A percentile compares a stretch with the other conserved stretches of the same genome.
phyloP scores from a whole-genome alignment of 2,113 vertebrate genomes.

The Gopherus flavomarginatus region DNA sequence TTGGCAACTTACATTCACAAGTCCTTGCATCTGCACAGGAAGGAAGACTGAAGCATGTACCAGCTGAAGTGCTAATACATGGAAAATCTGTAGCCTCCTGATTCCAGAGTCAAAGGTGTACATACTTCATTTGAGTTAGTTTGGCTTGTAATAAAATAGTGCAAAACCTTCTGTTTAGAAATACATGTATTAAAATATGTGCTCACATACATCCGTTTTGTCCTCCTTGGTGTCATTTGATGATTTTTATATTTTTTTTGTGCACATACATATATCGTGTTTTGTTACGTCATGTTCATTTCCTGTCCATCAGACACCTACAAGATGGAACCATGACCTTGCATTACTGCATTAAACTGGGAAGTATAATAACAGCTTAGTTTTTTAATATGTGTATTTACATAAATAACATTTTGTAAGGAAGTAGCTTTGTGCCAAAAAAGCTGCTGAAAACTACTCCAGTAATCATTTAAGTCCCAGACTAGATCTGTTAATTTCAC shows the following conservation, averaged over 20 bases:
- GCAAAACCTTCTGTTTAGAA: background rate
- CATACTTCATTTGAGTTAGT: background rate
- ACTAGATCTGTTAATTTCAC: slow-evolving; percentile 58
- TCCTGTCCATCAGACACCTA: slow-evolving; percentile 48
- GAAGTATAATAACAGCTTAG: slow-evolving; percentile 40
- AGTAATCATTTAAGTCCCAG: slow-evolving; percentile 53
- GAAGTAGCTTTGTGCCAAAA: slow-evolving; percentile 44
- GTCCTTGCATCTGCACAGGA: slow-evolving; percentile 20
- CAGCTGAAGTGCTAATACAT: background rate
- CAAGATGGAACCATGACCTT: slow-evolving; percentile 35
- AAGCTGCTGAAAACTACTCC: slow-evolving; percentile 56
- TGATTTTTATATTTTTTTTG: background rate
- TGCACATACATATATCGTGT: background rate
- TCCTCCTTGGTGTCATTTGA: background rate
- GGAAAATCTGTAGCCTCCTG: background rate
- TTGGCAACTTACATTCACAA: background rate
- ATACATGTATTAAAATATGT: background rate
- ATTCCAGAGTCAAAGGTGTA: background rate
- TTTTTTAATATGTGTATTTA: background rate
- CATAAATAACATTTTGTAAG: slow-evolving; percentile 54
- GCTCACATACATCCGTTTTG: background rate
- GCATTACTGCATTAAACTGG: background rate
- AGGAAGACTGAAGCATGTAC: background rate
- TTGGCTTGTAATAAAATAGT: background rate
- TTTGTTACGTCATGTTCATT: slow-evolving; percentile 46